Evolutionary conservation across 2,888 invertebrate species (phyloP), one percentile per base, ranked within the genome.

Genomic region (Ernsta delagoae): DNA sequence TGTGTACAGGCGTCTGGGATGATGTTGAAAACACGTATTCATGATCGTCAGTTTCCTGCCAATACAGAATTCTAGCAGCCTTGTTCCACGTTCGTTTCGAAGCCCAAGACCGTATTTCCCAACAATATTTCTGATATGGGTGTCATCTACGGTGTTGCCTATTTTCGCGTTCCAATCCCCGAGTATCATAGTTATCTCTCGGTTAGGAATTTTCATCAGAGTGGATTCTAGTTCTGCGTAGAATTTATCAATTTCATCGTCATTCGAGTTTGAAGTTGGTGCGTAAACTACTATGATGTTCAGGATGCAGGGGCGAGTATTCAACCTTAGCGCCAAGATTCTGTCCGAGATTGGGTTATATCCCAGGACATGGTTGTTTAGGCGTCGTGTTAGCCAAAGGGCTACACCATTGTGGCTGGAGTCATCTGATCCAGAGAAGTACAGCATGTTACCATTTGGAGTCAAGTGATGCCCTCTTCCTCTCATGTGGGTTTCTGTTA

Each of bases 81-180:
- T 53, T 16, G 72, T 70, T n/a, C 76, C 76, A 48, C 70, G 59
- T 0, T 73, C 71, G 54, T 76, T 76, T 5, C 75, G 61, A 8
- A 5, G 5, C 1, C 75, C 72, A 9, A 72, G 70, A 4, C 74
- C 74, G 62, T 70, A 65, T 8, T 61, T 66, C 7, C 71, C 74
- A 0, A 69, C 72, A 1, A 45, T 9, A 36, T 61, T 61, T 11
- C 59, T 36, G 3, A 67, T 43, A 53, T 73, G 63, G n/a, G 48
- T 65, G 16, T 59, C 62, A 4, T 39, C 31, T 45, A n/a, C 12
- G 0, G 61, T 70, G 24, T 36, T 56, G 3, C 70, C 73, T 1
- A 73, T 48, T 50, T 75, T 75, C 0, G 73, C 72, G 56, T 75
- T 73, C 43, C 71, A 75, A 36, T 75, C 75, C 0, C 75, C 73